Evolutionary conservation across 2,113 vertebrate genomes (phyloP).

Genomic region (Ptilorrhoa leucosticta): DNA sequence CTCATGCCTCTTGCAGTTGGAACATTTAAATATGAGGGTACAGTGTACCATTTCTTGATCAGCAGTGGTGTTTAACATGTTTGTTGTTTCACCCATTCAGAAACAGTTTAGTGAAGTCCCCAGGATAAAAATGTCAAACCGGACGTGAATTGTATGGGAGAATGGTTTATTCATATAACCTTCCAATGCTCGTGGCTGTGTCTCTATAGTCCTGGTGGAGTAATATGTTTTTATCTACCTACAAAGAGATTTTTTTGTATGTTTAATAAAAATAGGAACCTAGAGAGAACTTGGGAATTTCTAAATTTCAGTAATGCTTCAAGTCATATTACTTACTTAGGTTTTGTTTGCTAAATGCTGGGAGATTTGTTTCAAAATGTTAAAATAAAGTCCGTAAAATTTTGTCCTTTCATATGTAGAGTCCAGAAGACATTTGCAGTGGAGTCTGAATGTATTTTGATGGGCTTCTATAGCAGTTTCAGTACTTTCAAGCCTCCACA

Average conservation of each 20-base stretch:
- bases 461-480: neutral
- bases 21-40: neutral
- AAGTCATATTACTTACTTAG: neutral
- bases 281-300: neutral
- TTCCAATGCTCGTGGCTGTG: fast-evolving
- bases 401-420: neutral
- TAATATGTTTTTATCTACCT: neutral
- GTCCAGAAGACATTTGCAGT: neutral
- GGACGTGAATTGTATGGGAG: neutral
- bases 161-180: neutral
- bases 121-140: neutral
- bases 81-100: neutral
- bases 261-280: neutral
- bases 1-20: neutral
- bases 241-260: neutral
- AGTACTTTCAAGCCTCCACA: neutral
- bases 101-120: neutral
- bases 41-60: neutral
- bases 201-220: neutral
- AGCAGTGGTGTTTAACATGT: neutral
- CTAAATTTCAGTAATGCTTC: neutral
- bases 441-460: neutral
- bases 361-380: neutral
- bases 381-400: neutral
- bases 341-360: neutral